Base-by-base conservation (phyloP, 2,113 vertebrate genomes). In the Candoia aspera region DNA sequence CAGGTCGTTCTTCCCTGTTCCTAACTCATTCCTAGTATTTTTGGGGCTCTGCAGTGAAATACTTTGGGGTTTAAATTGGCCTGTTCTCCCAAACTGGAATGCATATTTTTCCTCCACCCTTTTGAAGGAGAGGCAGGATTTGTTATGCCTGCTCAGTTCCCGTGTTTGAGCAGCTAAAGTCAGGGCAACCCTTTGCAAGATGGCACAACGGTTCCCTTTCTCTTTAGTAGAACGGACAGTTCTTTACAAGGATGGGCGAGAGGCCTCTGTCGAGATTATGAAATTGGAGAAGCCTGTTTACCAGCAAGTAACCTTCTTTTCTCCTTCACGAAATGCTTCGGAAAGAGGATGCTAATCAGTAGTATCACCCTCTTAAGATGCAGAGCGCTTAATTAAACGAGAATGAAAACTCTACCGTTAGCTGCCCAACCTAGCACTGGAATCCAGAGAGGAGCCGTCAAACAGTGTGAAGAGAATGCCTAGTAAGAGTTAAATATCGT, bases 401-500 rank as follows among this genome's bases (percentile, higher is more conserved):
- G 87, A 84, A 89, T 54, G n/a, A 87, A 85, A 92, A 88, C 79
- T 6, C 57, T 53, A 24, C 68, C 46, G n/a, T 55, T 83, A 85
- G 58, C 87, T 24, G 26, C 37, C 91, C 55, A 59, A n/a, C 17
- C 64, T 53, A 46, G 42, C 19, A 6, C 64, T 58, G 87, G 57
- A 55, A 85, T 64, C 91, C 59, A 54, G 87, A 88, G 91, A 89
- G 55, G 42, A 88, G n/a, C n/a, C 21, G 54, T 55, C 54, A 15
- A 24, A 83, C 79, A 54, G 8, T 85, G 73, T 64, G 87, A 89
- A 89, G 58, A 85, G 91, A 92, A 84, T 89, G 73, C 79, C 62
- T 83, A 92, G 91, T 64, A 89, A 92, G 87, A 89, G 91, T 92
- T 89, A 89, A 92, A 84, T 89, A 92, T 89, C 85, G 79, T 92